Evolutionary conservation across 1,140 invertebrate genomes (phyloP), one percentile per base, ranked within the genome.

Genomic region (Drosophila lacteicornis): DNA sequence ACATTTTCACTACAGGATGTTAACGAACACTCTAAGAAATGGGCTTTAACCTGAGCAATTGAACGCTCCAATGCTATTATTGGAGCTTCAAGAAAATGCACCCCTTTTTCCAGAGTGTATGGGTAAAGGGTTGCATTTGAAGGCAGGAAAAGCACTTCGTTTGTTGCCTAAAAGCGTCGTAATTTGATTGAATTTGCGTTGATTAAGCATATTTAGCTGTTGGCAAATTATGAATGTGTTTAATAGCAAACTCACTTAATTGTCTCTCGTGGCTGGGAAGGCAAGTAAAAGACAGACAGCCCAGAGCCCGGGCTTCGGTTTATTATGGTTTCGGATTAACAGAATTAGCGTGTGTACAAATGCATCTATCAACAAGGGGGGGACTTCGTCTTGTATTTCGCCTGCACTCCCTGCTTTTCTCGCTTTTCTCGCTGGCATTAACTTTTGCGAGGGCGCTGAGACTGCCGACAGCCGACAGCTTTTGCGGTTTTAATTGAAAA

Each of bases 101-200:
- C 22, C 0, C 15, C 4, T 17, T 63, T 65, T 33, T 43, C 3
- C 22, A 6, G 4, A 56, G 63, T 70, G 27, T 38, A n/a, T 19
- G 4, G 25, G 8, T 2, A 47, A 30, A 30, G 50, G 36, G 12
- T 46, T 43, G 7, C 5, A 9, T 19, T 27, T 11, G 33, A 43
- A 47, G 15, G 33, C 22, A 11, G 51, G 58, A 22, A n/a, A 53
- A 46, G 38, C 58, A 73, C 75, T 79, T 73, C 43, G 56, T 79
- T 70, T 82, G 80, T 71, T 68, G 84, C 80, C 74, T 74, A 78
- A 77, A 82, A 87, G 76, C 80, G 84, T 71, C 59, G 73, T 87
- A 87, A 87, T 88, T 87, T 83, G 77, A 87, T 87, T 87, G 84
- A 87, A 78, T 87, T 87, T 88, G 73, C 80, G 84, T 88, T 87